phyloP scores from a whole-genome alignment of 2,888 invertebrate species.

The Muschampia plurimacula region DNA sequence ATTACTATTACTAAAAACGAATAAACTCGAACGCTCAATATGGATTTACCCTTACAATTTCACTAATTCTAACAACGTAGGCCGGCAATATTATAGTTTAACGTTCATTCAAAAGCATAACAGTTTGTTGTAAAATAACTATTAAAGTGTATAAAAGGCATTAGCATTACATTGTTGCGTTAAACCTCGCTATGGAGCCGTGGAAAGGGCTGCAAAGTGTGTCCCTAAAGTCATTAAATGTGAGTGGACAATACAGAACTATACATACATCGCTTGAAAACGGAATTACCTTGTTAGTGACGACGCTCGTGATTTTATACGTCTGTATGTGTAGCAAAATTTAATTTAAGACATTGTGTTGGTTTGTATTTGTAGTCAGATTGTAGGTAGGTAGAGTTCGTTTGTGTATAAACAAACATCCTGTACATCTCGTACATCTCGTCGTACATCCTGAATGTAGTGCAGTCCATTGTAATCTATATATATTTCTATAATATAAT shows the following conservation, averaged over 20 bases:
- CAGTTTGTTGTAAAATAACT: slow-evolving; percentile 5
- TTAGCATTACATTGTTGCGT: slow-evolving; percentile 1
- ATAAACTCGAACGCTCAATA: not conserved
- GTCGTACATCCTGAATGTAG: too few relatives aligned
- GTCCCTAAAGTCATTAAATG: not conserved
- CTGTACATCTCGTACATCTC: too few relatives aligned
- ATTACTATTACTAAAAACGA: too few relatives aligned
- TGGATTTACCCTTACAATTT: not conserved
- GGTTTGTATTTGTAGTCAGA: too few relatives aligned
- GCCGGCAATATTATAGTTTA: slow-evolving; percentile 1
- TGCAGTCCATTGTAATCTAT: too few relatives aligned
- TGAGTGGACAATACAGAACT: not conserved
- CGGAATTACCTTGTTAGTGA: not conserved
- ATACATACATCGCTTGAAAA: not conserved
- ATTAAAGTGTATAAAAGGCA: slow-evolving; percentile 1
- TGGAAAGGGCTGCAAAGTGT: not conserved
- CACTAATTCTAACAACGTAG: not conserved
- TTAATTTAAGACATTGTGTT: too few relatives aligned
- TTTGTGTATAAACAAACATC: too few relatives aligned
- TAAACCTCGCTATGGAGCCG: not conserved
- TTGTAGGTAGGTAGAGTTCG: too few relatives aligned
- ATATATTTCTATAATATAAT: too few relatives aligned
- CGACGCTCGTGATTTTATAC: not conserved
- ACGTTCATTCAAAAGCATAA: slow-evolving; percentile 1
- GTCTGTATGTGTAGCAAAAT: too few relatives aligned